Evolutionary conservation across 2,113 vertebrate genomes (phyloP).

Genomic region (Saccopteryx leptura): DNA sequence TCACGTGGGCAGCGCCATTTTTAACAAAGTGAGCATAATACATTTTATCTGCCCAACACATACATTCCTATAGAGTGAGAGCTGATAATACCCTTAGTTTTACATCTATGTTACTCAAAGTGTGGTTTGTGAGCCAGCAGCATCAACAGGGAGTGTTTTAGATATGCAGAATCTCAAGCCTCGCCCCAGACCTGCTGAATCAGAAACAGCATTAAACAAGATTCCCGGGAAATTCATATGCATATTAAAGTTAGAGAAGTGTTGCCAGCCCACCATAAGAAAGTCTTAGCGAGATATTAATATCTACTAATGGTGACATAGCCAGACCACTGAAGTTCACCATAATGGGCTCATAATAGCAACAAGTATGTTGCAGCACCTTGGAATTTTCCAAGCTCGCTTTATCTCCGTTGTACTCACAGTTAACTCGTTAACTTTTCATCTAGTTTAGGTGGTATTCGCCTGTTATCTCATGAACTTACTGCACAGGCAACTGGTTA

Average conservation of each 20-base stretch:
- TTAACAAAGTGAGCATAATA: too few relatives aligned
- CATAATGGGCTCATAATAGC: not conserved
- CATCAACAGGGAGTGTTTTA: not conserved
- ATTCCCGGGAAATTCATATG: not conserved
- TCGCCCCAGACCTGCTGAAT: not conserved
- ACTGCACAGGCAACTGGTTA: not conserved
- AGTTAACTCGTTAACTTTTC: conserved; percentile 45
- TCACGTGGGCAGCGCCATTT: too few relatives aligned
- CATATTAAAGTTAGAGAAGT: not conserved
- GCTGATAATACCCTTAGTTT: not conserved
- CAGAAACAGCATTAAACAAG: conserved; percentile 24
- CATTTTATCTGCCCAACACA: too few relatives aligned
- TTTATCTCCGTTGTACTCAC: not conserved
- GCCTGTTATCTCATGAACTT: not conserved
- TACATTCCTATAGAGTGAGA: not conserved
- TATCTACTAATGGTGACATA: not conserved
- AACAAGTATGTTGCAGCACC: not conserved
- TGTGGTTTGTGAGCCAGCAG: not conserved
- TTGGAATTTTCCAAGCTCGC: not conserved
- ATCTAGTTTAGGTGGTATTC: not conserved
- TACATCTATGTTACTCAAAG: not conserved
- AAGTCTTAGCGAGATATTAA: not conserved
- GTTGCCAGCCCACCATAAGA: not conserved
- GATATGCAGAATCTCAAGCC: not conserved
- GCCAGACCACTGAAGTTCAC: not conserved